Evolutionary conservation across 2,888 invertebrate genomes (phyloP).

Genomic region (Orthosia incerta): DNA sequence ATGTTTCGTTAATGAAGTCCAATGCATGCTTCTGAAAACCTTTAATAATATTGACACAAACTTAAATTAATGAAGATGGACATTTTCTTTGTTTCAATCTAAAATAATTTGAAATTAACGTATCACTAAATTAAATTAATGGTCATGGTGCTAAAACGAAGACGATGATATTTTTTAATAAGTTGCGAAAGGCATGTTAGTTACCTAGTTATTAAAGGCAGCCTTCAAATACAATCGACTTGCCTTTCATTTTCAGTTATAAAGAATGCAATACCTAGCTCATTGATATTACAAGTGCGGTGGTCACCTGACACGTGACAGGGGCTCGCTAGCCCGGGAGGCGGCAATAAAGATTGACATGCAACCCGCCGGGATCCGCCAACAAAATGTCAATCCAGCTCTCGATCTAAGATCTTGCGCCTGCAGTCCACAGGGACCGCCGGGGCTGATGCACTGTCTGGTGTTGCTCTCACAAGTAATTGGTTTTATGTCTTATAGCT

Average conservation of each 20-base stretch:
- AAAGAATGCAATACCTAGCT: slow-evolving; percentile 11
- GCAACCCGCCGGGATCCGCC: slow-evolving; percentile 75
- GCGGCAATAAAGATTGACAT: slow-evolving; percentile 87
- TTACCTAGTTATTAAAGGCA: background rate
- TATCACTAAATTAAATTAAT: background rate
- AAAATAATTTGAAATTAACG: background rate
- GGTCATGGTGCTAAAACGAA: no score
- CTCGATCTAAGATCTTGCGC: slow-evolving; percentile 83
- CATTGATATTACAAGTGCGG: slow-evolving; percentile 51
- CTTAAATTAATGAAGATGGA: background rate
- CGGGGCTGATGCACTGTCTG: slow-evolving; percentile 72
- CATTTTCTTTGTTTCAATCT: background rate
- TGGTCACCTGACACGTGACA: slow-evolving; percentile 79
- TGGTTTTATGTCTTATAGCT: slow-evolving; percentile 44
- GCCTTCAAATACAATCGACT: background rate
- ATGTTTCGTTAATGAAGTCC: slow-evolving; percentile 33
- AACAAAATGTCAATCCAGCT: slow-evolving; percentile 86
- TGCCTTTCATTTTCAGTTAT: background rate
- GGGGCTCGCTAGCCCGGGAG: slow-evolving; percentile 67
- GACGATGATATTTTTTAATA: background rate
- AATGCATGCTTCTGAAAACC: background rate
- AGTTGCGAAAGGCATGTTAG: background rate
- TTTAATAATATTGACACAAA: background rate
- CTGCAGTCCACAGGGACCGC: slow-evolving; percentile 71
- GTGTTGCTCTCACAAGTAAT: slow-evolving; percentile 60